Evolutionary conservation across 2,888 invertebrate species (phyloP).

Genomic region (Tipula lateralis): DNA sequence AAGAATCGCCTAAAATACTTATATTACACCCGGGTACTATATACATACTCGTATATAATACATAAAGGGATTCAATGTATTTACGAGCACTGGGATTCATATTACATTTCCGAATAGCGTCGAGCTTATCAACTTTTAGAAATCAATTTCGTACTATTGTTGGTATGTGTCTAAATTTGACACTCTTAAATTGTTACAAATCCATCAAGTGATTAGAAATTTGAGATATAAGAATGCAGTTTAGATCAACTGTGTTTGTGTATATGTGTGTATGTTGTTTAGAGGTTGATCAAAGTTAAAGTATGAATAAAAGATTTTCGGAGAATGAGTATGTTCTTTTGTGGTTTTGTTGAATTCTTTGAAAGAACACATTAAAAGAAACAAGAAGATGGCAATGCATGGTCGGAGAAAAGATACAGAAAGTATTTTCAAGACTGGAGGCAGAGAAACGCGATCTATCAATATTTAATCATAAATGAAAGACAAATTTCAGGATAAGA

Average conservation of each 20-base stretch:
- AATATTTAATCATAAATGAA: no score
- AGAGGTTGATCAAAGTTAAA: not conserved
- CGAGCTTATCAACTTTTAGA: not conserved
- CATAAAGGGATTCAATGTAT: not conserved
- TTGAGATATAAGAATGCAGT: not conserved
- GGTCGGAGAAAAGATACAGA: no score
- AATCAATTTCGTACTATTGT: not conserved
- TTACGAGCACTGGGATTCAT: not conserved
- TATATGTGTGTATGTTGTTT: not conserved
- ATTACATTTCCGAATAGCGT: constrained; percentile 9
- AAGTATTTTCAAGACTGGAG: no score
- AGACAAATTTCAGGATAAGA: no score
- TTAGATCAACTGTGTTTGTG: not conserved
- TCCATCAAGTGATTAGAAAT: constrained; percentile 13
- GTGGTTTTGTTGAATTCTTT: not conserved
- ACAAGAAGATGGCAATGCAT: no score
- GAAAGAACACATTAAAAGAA: no score
- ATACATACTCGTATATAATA: not conserved
- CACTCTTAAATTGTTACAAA: not conserved
- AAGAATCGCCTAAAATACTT: constrained; percentile 11
- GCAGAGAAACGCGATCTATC: no score
- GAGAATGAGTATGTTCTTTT: not conserved
- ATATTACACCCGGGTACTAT: constrained; percentile 7
- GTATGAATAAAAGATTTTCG: not conserved
- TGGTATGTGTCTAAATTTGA: not conserved